Evolutionary conservation across 1,140 invertebrate genomes (phyloP).

Genomic region (Littorina saxatilis): DNA sequence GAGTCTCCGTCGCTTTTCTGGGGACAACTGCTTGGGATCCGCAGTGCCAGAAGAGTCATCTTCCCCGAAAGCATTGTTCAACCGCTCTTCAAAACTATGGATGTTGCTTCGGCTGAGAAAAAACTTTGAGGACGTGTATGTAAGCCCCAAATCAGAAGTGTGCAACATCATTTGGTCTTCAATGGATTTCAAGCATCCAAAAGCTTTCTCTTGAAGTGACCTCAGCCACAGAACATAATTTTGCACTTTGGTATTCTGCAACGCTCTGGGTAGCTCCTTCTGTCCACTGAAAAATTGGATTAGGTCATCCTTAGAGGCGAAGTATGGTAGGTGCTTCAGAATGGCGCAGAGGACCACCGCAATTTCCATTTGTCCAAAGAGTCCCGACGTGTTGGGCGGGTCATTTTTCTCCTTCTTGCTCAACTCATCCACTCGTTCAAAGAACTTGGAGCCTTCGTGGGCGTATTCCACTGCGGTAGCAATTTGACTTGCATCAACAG

Average conservation of each 20-base stretch:
- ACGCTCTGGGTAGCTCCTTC: conserved; percentile 17
- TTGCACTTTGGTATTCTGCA: neutral
- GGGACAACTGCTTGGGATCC: neutral
- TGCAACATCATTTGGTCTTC: conserved; percentile 2
- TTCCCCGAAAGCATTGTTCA: conserved; percentile 18
- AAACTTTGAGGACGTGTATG: neutral
- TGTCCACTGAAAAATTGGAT: conserved; percentile 46
- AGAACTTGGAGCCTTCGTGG: conserved; percentile 39
- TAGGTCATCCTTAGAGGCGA: conserved; percentile 31
- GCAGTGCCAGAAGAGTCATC: neutral
- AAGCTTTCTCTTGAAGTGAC: neutral
- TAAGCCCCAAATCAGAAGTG: neutral
- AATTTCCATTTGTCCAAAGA: conserved; percentile 51
- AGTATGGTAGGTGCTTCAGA: conserved; percentile 25
- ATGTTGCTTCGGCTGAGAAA: conserved; percentile 25
- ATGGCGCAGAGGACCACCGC: conserved; percentile 42
- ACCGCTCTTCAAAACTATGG: neutral
- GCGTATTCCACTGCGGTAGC: conserved; percentile 39
- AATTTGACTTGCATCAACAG: neutral
- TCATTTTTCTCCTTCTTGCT: conserved; percentile 33
- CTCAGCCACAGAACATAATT: neutral
- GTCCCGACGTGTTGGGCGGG: conserved; percentile 47
- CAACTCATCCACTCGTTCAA: conserved; percentile 48
- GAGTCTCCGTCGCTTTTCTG: conserved; percentile 11
- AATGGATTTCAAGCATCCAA: neutral